Evolutionary conservation across 1,140 invertebrate species (phyloP), one percentile per base, ranked within the genome.

Genomic region (Carposina sasakii): DNA sequence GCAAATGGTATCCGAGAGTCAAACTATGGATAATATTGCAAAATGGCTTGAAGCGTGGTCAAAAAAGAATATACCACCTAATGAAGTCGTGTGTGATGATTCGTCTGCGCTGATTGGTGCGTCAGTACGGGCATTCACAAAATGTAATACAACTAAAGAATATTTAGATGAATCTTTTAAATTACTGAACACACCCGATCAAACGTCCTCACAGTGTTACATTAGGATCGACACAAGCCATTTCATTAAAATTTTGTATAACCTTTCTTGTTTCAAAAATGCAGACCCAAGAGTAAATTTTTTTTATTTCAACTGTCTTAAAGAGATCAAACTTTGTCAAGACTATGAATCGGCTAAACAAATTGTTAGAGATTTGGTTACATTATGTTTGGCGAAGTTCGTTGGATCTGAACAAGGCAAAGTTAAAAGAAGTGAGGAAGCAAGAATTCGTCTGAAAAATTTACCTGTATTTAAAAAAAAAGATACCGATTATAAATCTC

Each of bases 221-320:
- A 5, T 39, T 5, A 17, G 36, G 6, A 39, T 39, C 21, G 36
- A 39, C 17, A 39, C 36, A 4, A 39, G 36, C n/a, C 36, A 39
- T 39, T 39, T 39, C 21, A 39, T 39, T 8, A 39, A 39, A 39
- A 39, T 39, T 19, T 21, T 39, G 16, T 13, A 19, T 13, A 39
- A 20, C 21, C 21, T 39, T 15, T 17, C 13, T 3, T 39, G 36
- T 39, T 39, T 39, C 21, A 39, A 39, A 19, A 17, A 39, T 19
- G n/a, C 15, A 10, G 36, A 39, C n/a, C 3, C 4, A 17, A 39
- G 36, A 39, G 36, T 39, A 5, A 39, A 39, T 19, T 39, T 39
- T 19, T 39, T 39, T 39, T 39, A 39, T 21, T 5, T 39, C 21
- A 39, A 39, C 16, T 39, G 36, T 21, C 15, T 39, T 19, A 5